A percentile compares a stretch with the other conserved stretches of the same genome.
Conservation (phyloP, 2,113 vertebrate species). For the Podarcis raffonei region DNA sequence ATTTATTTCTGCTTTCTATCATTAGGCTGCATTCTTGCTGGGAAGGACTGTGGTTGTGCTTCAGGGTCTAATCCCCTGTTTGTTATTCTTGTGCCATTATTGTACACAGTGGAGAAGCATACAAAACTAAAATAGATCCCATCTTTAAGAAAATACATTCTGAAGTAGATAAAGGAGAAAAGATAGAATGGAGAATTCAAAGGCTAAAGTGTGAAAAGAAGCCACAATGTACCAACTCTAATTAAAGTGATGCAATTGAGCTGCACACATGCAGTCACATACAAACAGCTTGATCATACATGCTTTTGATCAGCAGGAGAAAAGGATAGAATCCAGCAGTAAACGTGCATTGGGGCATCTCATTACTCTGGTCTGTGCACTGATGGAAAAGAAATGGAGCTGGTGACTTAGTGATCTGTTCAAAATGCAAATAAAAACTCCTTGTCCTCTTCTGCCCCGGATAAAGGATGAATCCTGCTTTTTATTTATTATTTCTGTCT, state of each 20-base stretch:
- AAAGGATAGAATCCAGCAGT: not conserved
- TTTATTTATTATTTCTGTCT: not conserved
- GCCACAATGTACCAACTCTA: not conserved
- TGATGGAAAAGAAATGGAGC: not conserved
- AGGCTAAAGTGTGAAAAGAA: not conserved
- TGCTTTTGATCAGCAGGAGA: not conserved
- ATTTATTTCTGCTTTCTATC: not conserved
- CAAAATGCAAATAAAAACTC: not conserved
- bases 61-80: not conserved
- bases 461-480: not conserved
- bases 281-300: not conserved
- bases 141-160: not conserved
- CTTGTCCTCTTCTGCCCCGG: too few species aligned
- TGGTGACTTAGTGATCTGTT: not conserved
- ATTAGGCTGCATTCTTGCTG: not conserved
- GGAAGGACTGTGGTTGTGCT: not conserved
- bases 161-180: not conserved
- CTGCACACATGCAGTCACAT: not conserved
- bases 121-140: not conserved
- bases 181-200: not conserved
- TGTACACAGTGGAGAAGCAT: not conserved
- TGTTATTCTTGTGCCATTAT: not conserved
- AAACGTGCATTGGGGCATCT: not conserved
- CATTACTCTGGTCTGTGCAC: not conserved
- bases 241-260: not conserved